Percentiles rank a stretch among this genome's conserved stretches.
These are phyloP conservation scores for Onthophagus taurus DNA, from an alignment of 1,140 invertebrate species.

Conservation along the genomic window DNA sequence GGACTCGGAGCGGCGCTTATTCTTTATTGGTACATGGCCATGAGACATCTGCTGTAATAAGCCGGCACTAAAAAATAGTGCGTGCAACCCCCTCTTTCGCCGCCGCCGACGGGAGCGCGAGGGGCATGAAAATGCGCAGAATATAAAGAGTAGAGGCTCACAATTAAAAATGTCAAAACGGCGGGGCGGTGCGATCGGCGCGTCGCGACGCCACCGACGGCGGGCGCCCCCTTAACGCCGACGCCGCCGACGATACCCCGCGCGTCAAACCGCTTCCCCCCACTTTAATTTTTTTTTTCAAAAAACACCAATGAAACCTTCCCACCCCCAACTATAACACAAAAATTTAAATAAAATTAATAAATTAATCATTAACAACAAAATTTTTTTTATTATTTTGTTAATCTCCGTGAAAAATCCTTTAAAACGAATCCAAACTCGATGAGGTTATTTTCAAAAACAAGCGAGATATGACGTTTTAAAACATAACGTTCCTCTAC, in stretches of 20 bases:
- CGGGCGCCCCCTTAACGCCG: slow-evolving; percentile 7
- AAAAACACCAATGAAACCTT: too few species aligned
- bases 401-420: too few species aligned
- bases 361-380: too few species aligned
- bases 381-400: too few species aligned
- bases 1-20: slow-evolving; percentile 33
- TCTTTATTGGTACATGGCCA: slow-evolving; percentile 41
- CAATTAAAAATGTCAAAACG: slow-evolving; percentile 41
- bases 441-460: too few species aligned
- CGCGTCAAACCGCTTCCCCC: slow-evolving; percentile 7
- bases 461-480: too few species aligned
- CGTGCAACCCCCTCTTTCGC: slow-evolving; percentile 33
- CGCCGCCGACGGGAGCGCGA: slow-evolving; percentile 30
- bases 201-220: slow-evolving; percentile 14
- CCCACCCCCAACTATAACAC: slow-evolving; percentile 13
- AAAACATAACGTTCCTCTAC: too few species aligned
- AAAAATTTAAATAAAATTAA: too few species aligned
- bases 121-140: slow-evolving; percentile 40
- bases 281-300: too few species aligned
- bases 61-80: slow-evolving; percentile 41
- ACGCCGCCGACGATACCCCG: slow-evolving; percentile 3
- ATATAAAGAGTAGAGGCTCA: slow-evolving; percentile 40
- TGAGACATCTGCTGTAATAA: slow-evolving; percentile 42
- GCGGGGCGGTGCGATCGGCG: slow-evolving; percentile 6
- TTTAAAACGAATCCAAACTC: too few species aligned